A percentile compares a stretch with the other conserved stretches of the same genome.
These are phyloP conservation scores for Laodelphax striatellus DNA, from an alignment of 1,140 invertebrate genomes.

Conservation along the genomic window DNA sequence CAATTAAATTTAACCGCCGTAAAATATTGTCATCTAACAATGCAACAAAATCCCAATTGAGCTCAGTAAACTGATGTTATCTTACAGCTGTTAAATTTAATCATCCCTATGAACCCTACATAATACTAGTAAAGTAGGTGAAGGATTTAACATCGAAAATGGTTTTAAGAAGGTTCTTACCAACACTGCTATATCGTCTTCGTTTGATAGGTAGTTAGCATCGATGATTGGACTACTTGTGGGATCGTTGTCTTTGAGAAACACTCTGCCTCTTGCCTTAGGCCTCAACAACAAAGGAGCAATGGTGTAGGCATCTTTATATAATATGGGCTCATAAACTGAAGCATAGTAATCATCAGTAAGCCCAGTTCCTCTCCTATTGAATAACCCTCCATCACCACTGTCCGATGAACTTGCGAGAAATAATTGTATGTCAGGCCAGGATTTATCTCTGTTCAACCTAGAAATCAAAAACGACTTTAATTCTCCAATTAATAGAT, in stretches of 20 bases:
- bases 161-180: constrained; percentile 34
- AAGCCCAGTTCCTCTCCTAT: constrained; percentile 50
- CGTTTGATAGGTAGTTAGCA: constrained; percentile 65
- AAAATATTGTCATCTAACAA: too few relatives aligned
- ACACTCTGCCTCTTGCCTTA: constrained; percentile 53
- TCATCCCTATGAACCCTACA: too few relatives aligned
- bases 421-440: constrained; percentile 68
- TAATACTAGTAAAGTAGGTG: too few relatives aligned
- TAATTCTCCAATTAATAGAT: too few relatives aligned
- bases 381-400: constrained; percentile 60
- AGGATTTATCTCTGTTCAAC: constrained; percentile 37
- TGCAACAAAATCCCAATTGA: too few relatives aligned
- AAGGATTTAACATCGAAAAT: too few relatives aligned
- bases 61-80: too few relatives aligned
- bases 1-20: too few relatives aligned
- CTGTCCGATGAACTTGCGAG: constrained; percentile 55
- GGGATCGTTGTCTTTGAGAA: constrained; percentile 51
- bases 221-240: constrained; percentile 60
- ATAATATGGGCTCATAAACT: constrained; percentile 54
- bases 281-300: constrained; percentile 57
- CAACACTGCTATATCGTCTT: constrained; percentile 52
- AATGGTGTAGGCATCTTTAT: constrained; percentile 49
- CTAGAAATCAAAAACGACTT: not conserved
- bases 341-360: constrained; percentile 49
- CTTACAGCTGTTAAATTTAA: too few relatives aligned